phyloP scores from a whole-genome alignment of 2,113 vertebrate species.

The Chroicocephalus ridibundus region DNA sequence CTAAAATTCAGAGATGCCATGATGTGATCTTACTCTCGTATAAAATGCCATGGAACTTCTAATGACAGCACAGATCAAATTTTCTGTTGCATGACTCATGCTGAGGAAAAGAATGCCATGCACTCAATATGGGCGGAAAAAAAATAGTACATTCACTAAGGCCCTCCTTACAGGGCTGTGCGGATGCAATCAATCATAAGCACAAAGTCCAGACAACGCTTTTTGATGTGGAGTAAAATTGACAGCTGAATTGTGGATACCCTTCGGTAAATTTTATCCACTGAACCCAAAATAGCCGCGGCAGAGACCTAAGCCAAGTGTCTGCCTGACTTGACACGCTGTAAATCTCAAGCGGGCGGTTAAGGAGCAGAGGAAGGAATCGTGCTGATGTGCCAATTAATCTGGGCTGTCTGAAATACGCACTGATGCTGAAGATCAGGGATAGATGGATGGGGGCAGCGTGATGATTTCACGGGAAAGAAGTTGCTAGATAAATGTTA shows the following conservation, averaged over 20 bases:
- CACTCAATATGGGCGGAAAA: not conserved
- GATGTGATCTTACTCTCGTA: not conserved
- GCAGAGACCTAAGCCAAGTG: not conserved
- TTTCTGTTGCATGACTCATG: constrained; percentile 42
- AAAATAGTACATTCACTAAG: not conserved
- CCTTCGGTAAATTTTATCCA: constrained; percentile 1
- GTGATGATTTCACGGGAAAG: not conserved
- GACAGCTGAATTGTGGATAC: not conserved
- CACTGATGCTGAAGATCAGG: not conserved
- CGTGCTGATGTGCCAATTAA: not conserved
- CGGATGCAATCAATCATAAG: not conserved
- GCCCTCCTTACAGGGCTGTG: not conserved
- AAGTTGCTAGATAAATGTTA: not conserved
- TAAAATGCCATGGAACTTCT: constrained; percentile 29
- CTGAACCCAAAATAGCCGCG: not conserved
- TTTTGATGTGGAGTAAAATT: not conserved
- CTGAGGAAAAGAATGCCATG: not conserved
- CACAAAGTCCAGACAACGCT: not conserved
- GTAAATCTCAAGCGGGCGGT: not conserved
- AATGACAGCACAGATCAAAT: constrained; percentile 35
- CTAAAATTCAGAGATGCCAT: constrained; percentile 2
- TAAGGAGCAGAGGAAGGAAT: not conserved
- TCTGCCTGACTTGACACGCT: not conserved
- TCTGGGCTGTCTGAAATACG: not conserved
- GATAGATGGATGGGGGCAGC: not conserved